Base-by-base conservation (phyloP, 1,140 invertebrate species). In the Berghia stephanieae region DNA sequence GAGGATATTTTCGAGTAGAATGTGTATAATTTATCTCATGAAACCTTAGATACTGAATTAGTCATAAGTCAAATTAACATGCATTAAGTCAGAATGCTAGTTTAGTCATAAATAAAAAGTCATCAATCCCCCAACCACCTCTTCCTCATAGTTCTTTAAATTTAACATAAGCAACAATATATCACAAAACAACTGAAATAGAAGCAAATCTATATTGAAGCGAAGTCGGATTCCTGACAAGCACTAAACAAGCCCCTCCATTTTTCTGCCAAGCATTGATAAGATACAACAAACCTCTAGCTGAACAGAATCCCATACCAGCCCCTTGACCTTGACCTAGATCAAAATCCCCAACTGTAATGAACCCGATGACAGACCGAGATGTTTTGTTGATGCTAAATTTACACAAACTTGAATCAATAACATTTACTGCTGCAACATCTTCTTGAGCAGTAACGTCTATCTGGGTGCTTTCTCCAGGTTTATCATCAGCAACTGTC, bases 361-460 rank as follows among this genome's bases (percentile, higher is more conserved):
- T 83, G 88, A 93, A 96, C 57, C 95, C 95, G 81, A 95, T 92
- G 3, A 94, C 90, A 86, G 93, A 90, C 81, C 94, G 79, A 68
- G 34, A 75, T 34, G 31, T 75, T 27, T 46, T 16, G 46, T 70
- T 42, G 40, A 16, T 18, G 24, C 38, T 8, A 4, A 18, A n/a
- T 69, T 69, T 2, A 40, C n/a, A 46, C n/a, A 40, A 6, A 16
- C 43, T 46, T 44, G 36, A 6, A 34, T 42, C 5, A 44, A n/a
- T 13, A 18, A 24, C 16, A 34, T 34, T 3, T 73, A 4, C n/a
- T 55, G 24, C 4, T 8, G 16, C 46, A 55, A 24, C 46, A 16
- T 31, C 21, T 2, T 6, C 43, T n/a, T n/a, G n/a, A 13, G n/a
- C 27, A n/a, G 4, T 44, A 18, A 24, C 24, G 34, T 42, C 3